A percentile compares a stretch with the other conserved stretches of the same genome.
Conservation (phyloP, 1,140 invertebrate species). For the Theocolax elegans region DNA sequence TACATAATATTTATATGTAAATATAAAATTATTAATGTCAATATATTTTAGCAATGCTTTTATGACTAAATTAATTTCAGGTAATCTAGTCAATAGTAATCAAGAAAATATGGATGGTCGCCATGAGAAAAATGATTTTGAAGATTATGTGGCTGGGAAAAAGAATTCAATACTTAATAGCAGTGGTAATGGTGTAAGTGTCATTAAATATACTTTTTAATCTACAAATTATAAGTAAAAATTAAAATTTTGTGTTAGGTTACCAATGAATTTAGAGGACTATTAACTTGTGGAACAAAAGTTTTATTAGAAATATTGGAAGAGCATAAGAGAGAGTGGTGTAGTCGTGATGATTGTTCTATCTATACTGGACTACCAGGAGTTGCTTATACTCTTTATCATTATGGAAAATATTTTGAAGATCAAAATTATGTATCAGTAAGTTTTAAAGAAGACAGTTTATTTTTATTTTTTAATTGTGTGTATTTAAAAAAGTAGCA, state of each 20-base stretch:
- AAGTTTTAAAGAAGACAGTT: constrained; percentile 1
- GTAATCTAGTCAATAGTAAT: no score
- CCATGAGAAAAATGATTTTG: constrained; percentile 49
- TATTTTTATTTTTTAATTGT: constrained; percentile 22
- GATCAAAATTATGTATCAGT: constrained; percentile 47
- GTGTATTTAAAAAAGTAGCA: neutral
- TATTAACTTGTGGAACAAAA: constrained; percentile 43
- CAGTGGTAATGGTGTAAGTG: constrained; percentile 42
- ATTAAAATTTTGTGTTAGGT: constrained; percentile 46
- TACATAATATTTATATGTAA: no score
- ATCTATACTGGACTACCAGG: constrained; percentile 70
- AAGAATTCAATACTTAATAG: constrained; percentile 34
- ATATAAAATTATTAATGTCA: no score
- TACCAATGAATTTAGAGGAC: constrained; percentile 48
- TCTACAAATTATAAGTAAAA: neutral
- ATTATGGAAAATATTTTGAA: constrained; percentile 60
- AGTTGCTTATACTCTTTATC: constrained; percentile 69
- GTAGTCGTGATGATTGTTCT: constrained; percentile 58
- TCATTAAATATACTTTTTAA: constrained; percentile 16
- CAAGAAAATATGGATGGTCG: constrained; percentile 46
- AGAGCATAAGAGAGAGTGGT: constrained; percentile 51
- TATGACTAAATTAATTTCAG: no score
- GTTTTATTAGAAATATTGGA: constrained; percentile 50
- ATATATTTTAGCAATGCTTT: no score
- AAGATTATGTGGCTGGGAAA: constrained; percentile 47